These are phyloP conservation scores for Lota lota DNA, from an alignment of 2,113 vertebrate genomes.

Conservation along the genomic window DNA sequence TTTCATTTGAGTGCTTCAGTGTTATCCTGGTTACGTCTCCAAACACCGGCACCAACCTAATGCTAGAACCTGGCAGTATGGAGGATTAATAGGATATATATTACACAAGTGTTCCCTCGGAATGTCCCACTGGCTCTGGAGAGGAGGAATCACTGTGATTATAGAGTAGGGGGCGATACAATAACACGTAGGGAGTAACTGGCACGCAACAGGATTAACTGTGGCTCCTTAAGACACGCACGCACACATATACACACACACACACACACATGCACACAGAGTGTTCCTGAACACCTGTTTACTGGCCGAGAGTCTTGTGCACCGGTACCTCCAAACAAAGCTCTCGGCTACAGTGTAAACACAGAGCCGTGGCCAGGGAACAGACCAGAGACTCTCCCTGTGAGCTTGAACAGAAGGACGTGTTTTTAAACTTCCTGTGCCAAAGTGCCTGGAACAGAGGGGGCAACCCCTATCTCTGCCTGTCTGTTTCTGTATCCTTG, in stretches of 20 bases:
- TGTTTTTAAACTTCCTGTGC: slow-evolving; percentile 49
- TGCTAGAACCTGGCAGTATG: neutral
- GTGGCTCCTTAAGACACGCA: neutral
- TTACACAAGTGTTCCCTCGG: no score
- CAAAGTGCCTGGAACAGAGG: slow-evolving; percentile 43
- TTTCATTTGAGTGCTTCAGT: slow-evolving; percentile 41
- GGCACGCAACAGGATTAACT: no score
- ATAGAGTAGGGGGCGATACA: no score
- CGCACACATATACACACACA: slow-evolving; percentile 26
- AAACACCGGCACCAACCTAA: slow-evolving; percentile 13
- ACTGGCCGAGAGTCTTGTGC: slow-evolving; percentile 42
- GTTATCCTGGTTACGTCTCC: slow-evolving; percentile 21
- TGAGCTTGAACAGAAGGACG: slow-evolving; percentile 64
- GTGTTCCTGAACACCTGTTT: slow-evolving; percentile 56
- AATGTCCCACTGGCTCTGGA: no score
- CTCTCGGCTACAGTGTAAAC: slow-evolving; percentile 53
- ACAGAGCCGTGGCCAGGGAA: slow-evolving; percentile 16
- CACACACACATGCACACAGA: slow-evolving; percentile 32
- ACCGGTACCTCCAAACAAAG: slow-evolving; percentile 46
- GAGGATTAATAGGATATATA: neutral
- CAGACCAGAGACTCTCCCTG: slow-evolving; percentile 35
- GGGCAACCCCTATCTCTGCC: slow-evolving; percentile 23
- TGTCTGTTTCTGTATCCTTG: neutral
- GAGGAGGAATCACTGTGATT: no score
- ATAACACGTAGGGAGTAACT: no score